Conservation (phyloP, 2,888 invertebrate species). For the Polydrusus tereticollis region DNA sequence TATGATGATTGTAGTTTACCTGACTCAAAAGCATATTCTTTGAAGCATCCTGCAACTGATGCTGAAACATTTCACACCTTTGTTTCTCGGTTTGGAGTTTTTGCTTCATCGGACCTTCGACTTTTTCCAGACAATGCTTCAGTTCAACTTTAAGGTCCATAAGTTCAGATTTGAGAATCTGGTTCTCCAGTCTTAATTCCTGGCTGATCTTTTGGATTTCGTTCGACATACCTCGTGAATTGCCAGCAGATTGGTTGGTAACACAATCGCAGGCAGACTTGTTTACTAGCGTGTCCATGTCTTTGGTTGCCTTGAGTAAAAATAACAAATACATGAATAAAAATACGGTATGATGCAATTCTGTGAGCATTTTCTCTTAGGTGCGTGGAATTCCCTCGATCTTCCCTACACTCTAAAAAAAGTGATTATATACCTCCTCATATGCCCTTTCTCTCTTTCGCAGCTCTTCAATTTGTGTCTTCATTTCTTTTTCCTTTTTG, state of each 20-base stretch:
- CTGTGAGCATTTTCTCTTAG: too few species aligned
- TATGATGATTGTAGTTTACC: too few species aligned
- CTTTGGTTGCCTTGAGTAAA: slow-evolving; percentile 17
- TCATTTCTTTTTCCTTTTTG: slow-evolving; percentile 72
- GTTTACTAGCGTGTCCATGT: slow-evolving; percentile 19
- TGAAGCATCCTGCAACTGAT: slow-evolving; percentile 56
- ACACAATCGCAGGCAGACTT: background rate
- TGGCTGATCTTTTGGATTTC: slow-evolving; percentile 55
- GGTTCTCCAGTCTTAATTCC: slow-evolving; percentile 60
- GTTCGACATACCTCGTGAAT: slow-evolving; percentile 31
- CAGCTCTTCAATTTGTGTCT: slow-evolving; percentile 73
- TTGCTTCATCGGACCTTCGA: slow-evolving; percentile 62
- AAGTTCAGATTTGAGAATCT: slow-evolving; percentile 60
- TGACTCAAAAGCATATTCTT: slow-evolving; percentile 52
- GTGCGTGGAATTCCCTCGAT: too few species aligned
- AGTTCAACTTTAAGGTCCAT: slow-evolving; percentile 62
- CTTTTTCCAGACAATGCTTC: slow-evolving; percentile 61
- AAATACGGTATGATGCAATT: too few species aligned
- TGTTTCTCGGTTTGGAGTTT: slow-evolving; percentile 56
- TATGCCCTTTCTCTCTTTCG: slow-evolving; percentile 31
- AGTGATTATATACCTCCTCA: slow-evolving; percentile 23
- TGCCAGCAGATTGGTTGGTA: background rate
- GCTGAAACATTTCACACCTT: slow-evolving; percentile 59
- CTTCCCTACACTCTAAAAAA: background rate
- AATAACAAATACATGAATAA: too few species aligned